Conservation (phyloP, 2,797 vertebrate species). For the Mallotus villosus region DNA sequence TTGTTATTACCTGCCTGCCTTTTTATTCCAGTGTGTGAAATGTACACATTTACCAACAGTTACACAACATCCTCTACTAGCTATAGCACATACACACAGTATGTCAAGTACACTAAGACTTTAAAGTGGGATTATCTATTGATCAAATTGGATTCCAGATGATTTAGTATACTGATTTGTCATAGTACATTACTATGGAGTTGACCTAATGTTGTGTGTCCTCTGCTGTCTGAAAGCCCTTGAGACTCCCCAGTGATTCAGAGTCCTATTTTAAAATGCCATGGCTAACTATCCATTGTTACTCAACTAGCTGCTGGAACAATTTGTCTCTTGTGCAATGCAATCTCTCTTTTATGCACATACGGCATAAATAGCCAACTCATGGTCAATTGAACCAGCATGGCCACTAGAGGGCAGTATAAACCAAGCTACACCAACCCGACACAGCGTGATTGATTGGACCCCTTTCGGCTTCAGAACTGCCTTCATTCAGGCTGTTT, state of each 20-base stretch:
- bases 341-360: neutral
- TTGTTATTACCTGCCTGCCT: neutral
- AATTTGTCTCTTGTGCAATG: slow-evolving; percentile 23
- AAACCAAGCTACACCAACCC: neutral
- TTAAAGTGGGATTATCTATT: too few relatives aligned
- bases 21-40: neutral
- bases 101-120: too few relatives aligned
- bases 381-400: neutral
- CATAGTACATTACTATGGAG: neutral
- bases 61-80: neutral
- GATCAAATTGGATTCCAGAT: neutral
- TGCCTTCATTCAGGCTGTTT: too few relatives aligned
- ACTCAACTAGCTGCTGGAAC: slow-evolving; percentile 15
- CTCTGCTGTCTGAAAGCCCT: slow-evolving; percentile 11
- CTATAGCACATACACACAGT: slow-evolving; percentile 1
- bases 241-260: slow-evolving; percentile 10
- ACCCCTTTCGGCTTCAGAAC: too few relatives aligned
- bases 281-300: slow-evolving; percentile 14
- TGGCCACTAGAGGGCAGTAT: slow-evolving; percentile 58
- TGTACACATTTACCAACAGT: neutral
- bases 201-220: neutral
- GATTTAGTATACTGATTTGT: neutral
- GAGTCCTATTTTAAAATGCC: neutral
- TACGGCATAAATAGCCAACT: slow-evolving; percentile 15
- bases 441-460: too few relatives aligned